Evolutionary conservation across 2,113 vertebrate species (phyloP).

Genomic region (Myiagra hebetior): DNA sequence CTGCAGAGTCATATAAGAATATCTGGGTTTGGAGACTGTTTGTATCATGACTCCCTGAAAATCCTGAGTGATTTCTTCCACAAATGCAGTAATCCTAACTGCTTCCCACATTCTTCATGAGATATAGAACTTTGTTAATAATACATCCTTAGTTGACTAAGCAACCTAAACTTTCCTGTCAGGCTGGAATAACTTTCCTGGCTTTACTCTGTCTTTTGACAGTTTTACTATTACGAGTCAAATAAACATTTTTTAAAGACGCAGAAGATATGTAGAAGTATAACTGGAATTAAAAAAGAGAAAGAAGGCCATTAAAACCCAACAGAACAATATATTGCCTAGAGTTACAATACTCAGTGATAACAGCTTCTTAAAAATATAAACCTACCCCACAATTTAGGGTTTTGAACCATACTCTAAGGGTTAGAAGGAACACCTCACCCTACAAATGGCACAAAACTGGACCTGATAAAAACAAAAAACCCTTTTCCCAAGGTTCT

Average conservation of each 20-base stretch:
- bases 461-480: background rate
- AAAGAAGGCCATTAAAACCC: background rate
- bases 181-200: background rate
- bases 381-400: background rate
- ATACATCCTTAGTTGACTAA: background rate
- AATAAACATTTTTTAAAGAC: background rate
- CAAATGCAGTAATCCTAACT: background rate
- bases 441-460: background rate
- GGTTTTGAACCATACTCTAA: background rate
- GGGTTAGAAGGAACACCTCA: background rate
- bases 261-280: background rate
- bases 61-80: background rate
- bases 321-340: background rate
- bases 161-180: background rate
- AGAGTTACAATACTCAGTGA: background rate
- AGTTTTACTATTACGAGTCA: background rate
- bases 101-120: background rate
- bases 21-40: background rate
- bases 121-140: background rate
- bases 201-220: background rate
- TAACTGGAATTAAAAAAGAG: background rate
- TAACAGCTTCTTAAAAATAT: background rate
- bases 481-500: background rate
- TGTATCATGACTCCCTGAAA: background rate
- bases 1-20: background rate